phyloP scores from a whole-genome alignment of 1,140 invertebrate species.

The Popillia japonica region DNA sequence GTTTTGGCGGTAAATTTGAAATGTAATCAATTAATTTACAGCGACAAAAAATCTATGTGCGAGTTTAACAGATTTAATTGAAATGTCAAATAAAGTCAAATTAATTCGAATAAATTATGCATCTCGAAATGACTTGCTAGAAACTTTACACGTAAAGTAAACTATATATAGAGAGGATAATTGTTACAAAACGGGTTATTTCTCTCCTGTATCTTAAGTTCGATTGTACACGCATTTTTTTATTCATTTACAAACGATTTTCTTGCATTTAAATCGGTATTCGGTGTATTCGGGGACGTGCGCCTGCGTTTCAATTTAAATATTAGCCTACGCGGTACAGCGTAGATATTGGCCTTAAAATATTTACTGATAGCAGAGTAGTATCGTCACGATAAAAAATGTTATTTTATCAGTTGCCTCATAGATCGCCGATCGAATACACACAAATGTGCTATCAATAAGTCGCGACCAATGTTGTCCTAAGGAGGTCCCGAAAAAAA shows the following conservation, averaged over 20 bases:
- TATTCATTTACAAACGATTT: neutral
- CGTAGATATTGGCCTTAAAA: neutral
- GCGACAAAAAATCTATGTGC: neutral
- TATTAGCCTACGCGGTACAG: neutral
- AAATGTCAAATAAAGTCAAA: neutral
- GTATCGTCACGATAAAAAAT: conserved; percentile 24
- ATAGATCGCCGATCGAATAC: conserved; percentile 11
- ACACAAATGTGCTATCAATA: neutral
- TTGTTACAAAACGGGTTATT: neutral
- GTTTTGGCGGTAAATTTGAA: neutral
- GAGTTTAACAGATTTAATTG: neutral
- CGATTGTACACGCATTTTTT: neutral
- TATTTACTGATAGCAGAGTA: neutral
- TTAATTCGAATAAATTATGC: neutral
- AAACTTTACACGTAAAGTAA: neutral
- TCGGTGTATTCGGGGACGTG: neutral
- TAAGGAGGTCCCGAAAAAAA: neutral
- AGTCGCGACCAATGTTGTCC: neutral
- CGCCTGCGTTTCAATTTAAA: neutral
- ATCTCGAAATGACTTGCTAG: neutral
- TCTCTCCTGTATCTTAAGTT: neutral
- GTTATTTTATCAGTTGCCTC: conserved; percentile 33
- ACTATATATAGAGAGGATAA: neutral
- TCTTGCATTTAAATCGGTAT: neutral
- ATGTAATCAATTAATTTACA: neutral